Percentiles rank a stretch among this genome's conserved stretches.
Conservation (phyloP, 1,140 invertebrate species). For the Ericerus pela region DNA sequence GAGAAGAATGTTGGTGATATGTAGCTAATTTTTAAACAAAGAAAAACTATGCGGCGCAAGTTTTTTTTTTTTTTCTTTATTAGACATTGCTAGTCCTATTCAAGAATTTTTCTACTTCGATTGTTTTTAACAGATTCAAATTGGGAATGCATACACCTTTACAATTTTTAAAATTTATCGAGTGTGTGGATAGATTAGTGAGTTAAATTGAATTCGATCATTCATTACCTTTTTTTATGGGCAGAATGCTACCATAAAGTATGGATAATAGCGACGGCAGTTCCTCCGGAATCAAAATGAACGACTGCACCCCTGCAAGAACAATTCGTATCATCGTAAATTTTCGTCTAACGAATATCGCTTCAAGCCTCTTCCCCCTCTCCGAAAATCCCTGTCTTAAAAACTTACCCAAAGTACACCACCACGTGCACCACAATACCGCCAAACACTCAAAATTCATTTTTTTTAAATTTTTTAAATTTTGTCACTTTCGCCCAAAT, state of each 20-base stretch:
- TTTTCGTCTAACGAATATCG: neutral
- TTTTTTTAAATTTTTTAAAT: neutral
- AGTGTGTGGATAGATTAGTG: too few relatives aligned
- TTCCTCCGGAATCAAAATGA: conserved; percentile 55
- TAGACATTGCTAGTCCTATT: too few relatives aligned
- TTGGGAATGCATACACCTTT: too few relatives aligned
- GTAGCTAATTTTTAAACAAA: too few relatives aligned
- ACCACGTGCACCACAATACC: neutral
- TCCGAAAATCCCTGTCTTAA: neutral
- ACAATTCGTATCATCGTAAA: neutral
- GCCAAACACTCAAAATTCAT: neutral
- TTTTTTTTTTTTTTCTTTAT: too few relatives aligned
- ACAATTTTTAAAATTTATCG: too few relatives aligned
- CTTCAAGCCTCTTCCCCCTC: neutral
- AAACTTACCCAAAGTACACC: neutral
- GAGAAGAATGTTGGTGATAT: too few relatives aligned
- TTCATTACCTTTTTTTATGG: conserved; percentile 64
- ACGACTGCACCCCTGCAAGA: conserved; percentile 14
- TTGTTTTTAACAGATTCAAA: too few relatives aligned
- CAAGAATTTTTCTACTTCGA: too few relatives aligned
- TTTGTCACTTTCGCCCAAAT: neutral
- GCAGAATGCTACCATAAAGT: conserved; percentile 66
- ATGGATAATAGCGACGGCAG: conserved; percentile 55
- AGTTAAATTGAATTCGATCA: too few relatives aligned
- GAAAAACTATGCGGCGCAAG: too few relatives aligned